These are phyloP conservation scores for Chrysogorgia sp. DNA, from an alignment of 92 coral and sea anemone genomes.

Conservation along the genomic window DNA sequence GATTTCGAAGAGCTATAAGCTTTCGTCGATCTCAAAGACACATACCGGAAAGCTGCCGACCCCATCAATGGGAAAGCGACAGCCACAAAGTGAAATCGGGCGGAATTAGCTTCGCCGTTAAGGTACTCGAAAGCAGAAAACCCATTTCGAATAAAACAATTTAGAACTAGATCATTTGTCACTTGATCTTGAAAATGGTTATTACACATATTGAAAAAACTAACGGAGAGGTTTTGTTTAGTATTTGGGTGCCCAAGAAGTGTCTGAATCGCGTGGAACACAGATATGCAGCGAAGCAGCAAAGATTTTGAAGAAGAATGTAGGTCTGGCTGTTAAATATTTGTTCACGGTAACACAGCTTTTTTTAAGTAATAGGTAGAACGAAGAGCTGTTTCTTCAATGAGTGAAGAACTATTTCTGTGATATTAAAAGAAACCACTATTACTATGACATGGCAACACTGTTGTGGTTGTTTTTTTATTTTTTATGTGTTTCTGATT, in stretches of 20 bases:
- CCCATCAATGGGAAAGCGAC: conserved; percentile 99
- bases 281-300: conserved; percentile 96
- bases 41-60: conserved; percentile 95
- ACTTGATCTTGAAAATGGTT: not conserved
- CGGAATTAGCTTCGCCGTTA: conserved; percentile 98
- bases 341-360: too few relatives aligned
- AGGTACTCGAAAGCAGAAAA: conserved; percentile 69
- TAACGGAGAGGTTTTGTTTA: conserved; percentile 32
- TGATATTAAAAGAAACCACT: too few relatives aligned
- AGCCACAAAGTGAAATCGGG: conserved; percentile 98
- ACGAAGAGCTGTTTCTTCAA: not conserved
- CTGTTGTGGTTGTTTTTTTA: too few relatives aligned
- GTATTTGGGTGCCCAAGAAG: conserved; percentile 94
- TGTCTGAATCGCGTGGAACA: conserved; percentile 94
- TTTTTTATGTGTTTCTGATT: conserved; percentile 6
- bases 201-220: not conserved
- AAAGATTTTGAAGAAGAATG: conserved; percentile 31
- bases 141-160: too few relatives aligned
- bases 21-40: conserved; percentile 89
- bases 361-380: not conserved
- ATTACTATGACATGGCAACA: too few relatives aligned
- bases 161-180: not conserved
- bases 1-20: conserved; percentile 86
- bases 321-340: not conserved
- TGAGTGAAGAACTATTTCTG: too few relatives aligned